Base-by-base conservation (phyloP, 1,140 invertebrate genomes). In the Babylonia areolata region DNA sequence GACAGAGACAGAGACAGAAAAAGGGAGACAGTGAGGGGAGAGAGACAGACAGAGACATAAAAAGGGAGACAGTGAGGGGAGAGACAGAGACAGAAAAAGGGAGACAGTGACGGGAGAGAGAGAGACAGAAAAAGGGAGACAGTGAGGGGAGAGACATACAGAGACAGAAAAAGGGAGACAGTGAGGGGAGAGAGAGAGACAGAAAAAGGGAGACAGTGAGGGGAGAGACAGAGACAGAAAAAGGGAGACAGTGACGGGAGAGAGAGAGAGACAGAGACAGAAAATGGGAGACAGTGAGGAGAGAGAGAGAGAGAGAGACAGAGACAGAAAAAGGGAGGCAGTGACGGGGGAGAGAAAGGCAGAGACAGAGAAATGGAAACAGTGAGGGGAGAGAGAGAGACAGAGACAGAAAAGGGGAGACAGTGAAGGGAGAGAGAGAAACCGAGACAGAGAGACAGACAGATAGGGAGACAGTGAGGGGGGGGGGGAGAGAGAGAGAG, bases 261-360 rank as follows among this genome's bases (percentile, higher is more conserved):
- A 73, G 71, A 73, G 71, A 73, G 71, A 73, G 71, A 73, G 71
- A 73, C 6, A 73, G 71, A 73, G 71, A 73, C 20, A 73, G 71
- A 73, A 31, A 69, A 23, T 11, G 58, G 23, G 42, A 46, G 42
- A 46, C 5, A 46, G 42, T 6, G 42, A 46, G 42, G 15, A 69
- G 64, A 69, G 23, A 69, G 64, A 28, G 15, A 73, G 71, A 73
- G 71, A 35, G 71, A 73, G 71, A 73, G 71, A 73, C 31, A 0
- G 31, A 69, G 64, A 69, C 23, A 3, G 64, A 69, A 1, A 69
- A 23, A 69, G 15, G 28, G 64, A 69, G 2, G 28, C 20, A 64
- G 58, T 6, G 58, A 64, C 42, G 58, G 28, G 58, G 28, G 6
- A 51, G 46, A 51, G 46, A 51, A 20, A 51, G 46, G 20, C 9